These are phyloP conservation scores for Matsumyia berberina DNA, from an alignment of 2,888 invertebrate species.

Conservation along the genomic window DNA sequence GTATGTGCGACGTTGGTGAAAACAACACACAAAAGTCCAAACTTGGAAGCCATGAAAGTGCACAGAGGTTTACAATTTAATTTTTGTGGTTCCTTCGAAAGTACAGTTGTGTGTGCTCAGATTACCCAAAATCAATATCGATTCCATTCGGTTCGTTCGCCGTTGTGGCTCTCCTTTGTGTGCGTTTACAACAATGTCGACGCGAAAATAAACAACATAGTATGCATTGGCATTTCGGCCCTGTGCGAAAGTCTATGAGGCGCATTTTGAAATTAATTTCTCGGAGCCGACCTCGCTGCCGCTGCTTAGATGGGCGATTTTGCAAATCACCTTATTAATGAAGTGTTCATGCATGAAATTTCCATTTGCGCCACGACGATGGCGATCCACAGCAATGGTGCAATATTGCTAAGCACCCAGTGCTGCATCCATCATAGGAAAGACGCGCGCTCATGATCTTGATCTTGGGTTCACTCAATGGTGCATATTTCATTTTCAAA, in stretches of 20 bases:
- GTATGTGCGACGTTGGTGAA: slow-evolving; percentile 22
- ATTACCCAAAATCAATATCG: slow-evolving; percentile 61
- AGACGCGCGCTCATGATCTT: slow-evolving; percentile 67
- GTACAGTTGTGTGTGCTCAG: slow-evolving; percentile 67
- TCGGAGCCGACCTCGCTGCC: neutral
- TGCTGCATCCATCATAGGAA: slow-evolving; percentile 68
- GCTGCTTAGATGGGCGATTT: slow-evolving; percentile 50
- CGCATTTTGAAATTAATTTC: slow-evolving; percentile 39
- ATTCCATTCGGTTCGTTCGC: slow-evolving; percentile 1
- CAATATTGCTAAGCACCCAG: slow-evolving; percentile 10
- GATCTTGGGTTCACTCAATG: slow-evolving; percentile 72
- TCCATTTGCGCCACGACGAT: slow-evolving; percentile 54
- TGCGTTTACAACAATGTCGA: slow-evolving; percentile 41
- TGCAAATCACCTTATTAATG: slow-evolving; percentile 73
- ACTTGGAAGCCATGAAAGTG: slow-evolving; percentile 60
- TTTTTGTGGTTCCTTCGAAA: slow-evolving; percentile 67
- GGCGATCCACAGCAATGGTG: slow-evolving; percentile 35
- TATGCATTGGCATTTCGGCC: slow-evolving; percentile 28
- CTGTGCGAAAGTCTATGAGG: slow-evolving; percentile 25
- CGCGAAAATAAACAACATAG: slow-evolving; percentile 18
- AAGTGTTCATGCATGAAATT: slow-evolving; percentile 75
- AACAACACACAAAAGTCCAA: slow-evolving; percentile 5
- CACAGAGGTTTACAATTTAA: slow-evolving; percentile 14
- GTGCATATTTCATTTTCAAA: slow-evolving; percentile 62
- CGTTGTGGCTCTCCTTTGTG: neutral